Conservation (phyloP, 2,113 vertebrate species). For the Atrichornis clamosus region DNA sequence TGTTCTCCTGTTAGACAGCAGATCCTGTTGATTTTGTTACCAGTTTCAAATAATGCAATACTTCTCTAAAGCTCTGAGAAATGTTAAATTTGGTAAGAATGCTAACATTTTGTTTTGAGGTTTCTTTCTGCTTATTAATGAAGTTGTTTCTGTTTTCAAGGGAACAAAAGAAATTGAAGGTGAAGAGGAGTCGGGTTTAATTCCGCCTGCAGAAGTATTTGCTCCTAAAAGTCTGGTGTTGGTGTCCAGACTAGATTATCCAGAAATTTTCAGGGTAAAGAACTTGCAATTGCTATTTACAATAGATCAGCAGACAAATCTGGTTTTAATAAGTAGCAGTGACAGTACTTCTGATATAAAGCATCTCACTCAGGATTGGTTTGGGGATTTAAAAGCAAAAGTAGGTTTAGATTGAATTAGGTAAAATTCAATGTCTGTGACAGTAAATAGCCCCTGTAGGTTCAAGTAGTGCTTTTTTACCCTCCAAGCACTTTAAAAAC, state of each 20-base stretch:
- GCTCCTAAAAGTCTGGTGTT: constrained; percentile 97
- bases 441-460: background rate
- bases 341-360: constrained; percentile 22
- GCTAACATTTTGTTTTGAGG: background rate
- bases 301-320: background rate
- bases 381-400: constrained; percentile 30
- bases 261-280: constrained; percentile 97
- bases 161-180: constrained; percentile 83
- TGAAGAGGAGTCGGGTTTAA: constrained; percentile 88
- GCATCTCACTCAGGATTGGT: background rate
- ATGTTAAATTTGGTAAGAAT: background rate
- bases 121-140: constrained; percentile 37
- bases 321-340: constrained; percentile 26
- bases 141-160: constrained; percentile 74
- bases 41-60: background rate
- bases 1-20: background rate
- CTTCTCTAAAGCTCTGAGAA: background rate
- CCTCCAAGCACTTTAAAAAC: background rate
- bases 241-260: constrained; percentile 94
- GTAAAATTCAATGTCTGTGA: background rate
- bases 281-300: constrained; percentile 24
- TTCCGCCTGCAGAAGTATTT: constrained; percentile 95
- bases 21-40: background rate
- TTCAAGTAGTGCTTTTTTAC: background rate
- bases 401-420: background rate